Percentiles rank a stretch among this genome's conserved stretches.
Evolutionary conservation across 1,140 invertebrate genomes (phyloP).

Genomic region (Drosophila gunungcola): DNA sequence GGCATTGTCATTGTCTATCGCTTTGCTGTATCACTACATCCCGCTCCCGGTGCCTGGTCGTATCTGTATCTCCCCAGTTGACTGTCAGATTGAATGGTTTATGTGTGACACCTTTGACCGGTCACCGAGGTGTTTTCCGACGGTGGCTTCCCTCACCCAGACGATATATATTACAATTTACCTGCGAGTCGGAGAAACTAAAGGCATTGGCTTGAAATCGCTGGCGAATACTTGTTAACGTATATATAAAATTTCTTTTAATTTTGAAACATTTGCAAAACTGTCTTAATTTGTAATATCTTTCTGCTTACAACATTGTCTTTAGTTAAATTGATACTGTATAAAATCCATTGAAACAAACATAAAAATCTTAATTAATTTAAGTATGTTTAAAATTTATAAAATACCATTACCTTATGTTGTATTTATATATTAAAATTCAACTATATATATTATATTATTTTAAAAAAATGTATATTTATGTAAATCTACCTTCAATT

Average conservation of each 20-base stretch:
- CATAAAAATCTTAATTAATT: too few species aligned
- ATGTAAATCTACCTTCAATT: background rate
- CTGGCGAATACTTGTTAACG: background rate
- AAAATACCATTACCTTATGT: too few species aligned
- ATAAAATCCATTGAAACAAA: too few species aligned
- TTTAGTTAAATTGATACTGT: too few species aligned
- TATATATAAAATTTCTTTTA: too few species aligned
- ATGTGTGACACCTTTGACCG: constrained; percentile 81
- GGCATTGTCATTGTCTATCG: constrained; percentile 50
- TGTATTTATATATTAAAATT: too few species aligned
- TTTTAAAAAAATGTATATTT: too few species aligned
- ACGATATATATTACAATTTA: constrained; percentile 70
- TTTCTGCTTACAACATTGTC: too few species aligned
- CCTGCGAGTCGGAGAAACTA: constrained; percentile 23
- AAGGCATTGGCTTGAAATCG: constrained; percentile 14
- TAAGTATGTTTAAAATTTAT: too few species aligned
- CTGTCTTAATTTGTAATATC: too few species aligned
- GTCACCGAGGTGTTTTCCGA: constrained; percentile 52
- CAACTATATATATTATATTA: too few species aligned
- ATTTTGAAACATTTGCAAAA: too few species aligned
- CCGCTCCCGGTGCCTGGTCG: constrained; percentile 4
- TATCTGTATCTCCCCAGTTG: constrained; percentile 12
- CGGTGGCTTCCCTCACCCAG: constrained; percentile 30
- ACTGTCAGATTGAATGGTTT: constrained; percentile 81
- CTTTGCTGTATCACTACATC: constrained; percentile 29